Base-by-base conservation (phyloP, 2,113 vertebrate species). In the Stercorarius parasiticus region DNA sequence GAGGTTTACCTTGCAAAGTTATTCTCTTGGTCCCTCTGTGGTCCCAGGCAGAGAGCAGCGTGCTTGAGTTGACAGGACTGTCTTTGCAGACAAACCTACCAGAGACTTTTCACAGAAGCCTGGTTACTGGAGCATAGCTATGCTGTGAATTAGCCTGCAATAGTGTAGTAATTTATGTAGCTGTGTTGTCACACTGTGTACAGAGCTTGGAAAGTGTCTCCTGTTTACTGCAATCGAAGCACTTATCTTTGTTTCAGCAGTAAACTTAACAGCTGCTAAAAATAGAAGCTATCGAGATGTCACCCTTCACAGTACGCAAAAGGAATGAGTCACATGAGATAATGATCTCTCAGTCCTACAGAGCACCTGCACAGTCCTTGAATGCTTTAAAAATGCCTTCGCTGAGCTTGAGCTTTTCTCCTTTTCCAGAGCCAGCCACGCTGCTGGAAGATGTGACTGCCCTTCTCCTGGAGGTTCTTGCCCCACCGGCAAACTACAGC, bases 211-310 rank as follows among this genome's bases (percentile, higher is more conserved):
- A 69, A 95, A 93, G 55, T 66, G 79, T 38, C 81, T 91, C 69
- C 81, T 84, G 49, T 92, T 92, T 87, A 43, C 83, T 86, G 90
- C 86, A 81, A 25, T 78, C 74, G 86, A 79, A 91, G 50, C 84
- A 89, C 76, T 92, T 94, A 80, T 30, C 77, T 92, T 95, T 93
- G 85, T 93, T 97, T 96, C 92, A 80, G 76, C 79, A 64, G 67
- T 84, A 96, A 96, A 96, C 64, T 82, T 59, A 74, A 82, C 58
- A 93, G 83, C 38, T 81, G 74, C 81, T 95, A 88, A 97, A 94
- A 96, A 93, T 92, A 93, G 95, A 89, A 89, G 62, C 49, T 66
- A 65, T 83, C 0, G 4, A 92, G 72, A 74, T 82, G 50, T 89
- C 80, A 86, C 64, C 80, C 29, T 95, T 91, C 84, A 55, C 50